These are phyloP conservation scores for Clostera curtula DNA, from an alignment of 2,888 invertebrate species.

Conservation along the genomic window DNA sequence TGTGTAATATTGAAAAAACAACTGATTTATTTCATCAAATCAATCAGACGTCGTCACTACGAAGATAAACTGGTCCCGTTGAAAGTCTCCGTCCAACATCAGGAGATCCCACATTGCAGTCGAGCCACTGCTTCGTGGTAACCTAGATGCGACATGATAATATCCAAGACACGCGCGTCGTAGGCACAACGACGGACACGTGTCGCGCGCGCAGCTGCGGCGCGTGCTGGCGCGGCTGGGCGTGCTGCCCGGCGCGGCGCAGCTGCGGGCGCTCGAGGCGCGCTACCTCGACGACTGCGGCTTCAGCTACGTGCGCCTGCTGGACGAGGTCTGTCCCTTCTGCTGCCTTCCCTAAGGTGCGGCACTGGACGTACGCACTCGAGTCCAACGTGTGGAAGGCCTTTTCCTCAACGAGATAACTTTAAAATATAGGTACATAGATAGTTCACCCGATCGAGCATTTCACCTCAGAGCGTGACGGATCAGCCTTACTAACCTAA, in stretches of 20 bases:
- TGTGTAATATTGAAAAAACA: too few relatives aligned
- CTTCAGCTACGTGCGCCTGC: conserved; percentile 82
- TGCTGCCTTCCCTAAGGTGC: not conserved
- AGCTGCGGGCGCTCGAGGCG: conserved; percentile 79
- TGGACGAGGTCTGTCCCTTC: conserved; percentile 72
- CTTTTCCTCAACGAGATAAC: too few relatives aligned
- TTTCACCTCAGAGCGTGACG: too few relatives aligned
- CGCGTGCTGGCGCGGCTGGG: conserved; percentile 81
- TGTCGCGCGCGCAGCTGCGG: conserved; percentile 79
- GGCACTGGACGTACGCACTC: not conserved
- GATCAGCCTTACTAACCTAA: too few relatives aligned
- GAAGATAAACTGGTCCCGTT: too few relatives aligned
- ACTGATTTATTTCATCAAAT: too few relatives aligned
- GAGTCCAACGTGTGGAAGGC: not conserved
- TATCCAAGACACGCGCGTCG: conserved; percentile 4
- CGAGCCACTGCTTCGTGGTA: too few relatives aligned
- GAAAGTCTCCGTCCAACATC: too few relatives aligned
- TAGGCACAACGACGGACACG: conserved; percentile 83
- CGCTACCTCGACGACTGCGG: conserved; percentile 84
- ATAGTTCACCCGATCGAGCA: too few relatives aligned
- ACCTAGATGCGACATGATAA: not conserved
- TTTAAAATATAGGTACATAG: too few relatives aligned
- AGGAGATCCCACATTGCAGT: too few relatives aligned
- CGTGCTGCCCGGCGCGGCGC: conserved; percentile 78
- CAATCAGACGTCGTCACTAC: too few relatives aligned